phyloP scores from a whole-genome alignment of 2,113 vertebrate genomes.

The Gnathochromis pfefferi region DNA sequence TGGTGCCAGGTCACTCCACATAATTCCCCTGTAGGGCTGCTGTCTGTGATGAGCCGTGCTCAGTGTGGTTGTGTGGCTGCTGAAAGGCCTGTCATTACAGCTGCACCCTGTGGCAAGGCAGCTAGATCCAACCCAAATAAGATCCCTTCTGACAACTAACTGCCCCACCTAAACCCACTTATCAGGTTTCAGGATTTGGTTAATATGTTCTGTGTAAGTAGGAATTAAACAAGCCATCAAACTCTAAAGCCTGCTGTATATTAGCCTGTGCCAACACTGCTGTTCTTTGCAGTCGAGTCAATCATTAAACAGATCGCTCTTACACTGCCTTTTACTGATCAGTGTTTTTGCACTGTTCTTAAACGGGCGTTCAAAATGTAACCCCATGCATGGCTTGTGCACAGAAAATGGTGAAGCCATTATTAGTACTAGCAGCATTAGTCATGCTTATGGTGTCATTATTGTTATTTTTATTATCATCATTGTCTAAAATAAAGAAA shows the following conservation, averaged over 20 bases:
- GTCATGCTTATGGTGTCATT: neutral
- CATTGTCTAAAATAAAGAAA: neutral
- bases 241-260: neutral
- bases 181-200: slow-evolving; percentile 21
- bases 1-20: slow-evolving; percentile 59
- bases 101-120: slow-evolving; percentile 54
- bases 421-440: neutral
- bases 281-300: neutral
- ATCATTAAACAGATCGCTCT: neutral
- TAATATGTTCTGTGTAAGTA: neutral
- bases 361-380: neutral
- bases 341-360: neutral
- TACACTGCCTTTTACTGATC: neutral
- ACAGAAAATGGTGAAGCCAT: neutral
- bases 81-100: slow-evolving; percentile 64
- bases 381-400: neutral
- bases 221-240: neutral
- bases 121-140: slow-evolving; percentile 37
- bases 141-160: slow-evolving; percentile 27
- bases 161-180: slow-evolving; percentile 21
- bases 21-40: slow-evolving; percentile 61
- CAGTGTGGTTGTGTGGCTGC: slow-evolving; percentile 53
- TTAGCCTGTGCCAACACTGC: neutral
- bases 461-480: neutral
- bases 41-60: slow-evolving; percentile 57